Base-by-base conservation (phyloP, 2,888 invertebrate genomes). In the Latheticus oryzae region DNA sequence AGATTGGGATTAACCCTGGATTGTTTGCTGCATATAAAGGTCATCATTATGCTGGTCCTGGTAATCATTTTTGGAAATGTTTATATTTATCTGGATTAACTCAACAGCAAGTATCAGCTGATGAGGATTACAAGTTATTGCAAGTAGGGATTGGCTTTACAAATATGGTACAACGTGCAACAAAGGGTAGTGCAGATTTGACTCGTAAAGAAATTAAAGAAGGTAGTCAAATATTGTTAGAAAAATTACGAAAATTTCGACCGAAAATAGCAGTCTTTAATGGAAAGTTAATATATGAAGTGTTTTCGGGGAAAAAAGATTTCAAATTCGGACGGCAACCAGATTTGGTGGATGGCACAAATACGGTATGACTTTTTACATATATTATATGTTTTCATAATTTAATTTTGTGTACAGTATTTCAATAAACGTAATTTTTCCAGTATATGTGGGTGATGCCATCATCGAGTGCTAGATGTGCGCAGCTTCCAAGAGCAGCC, bases 391-490 rank as follows among this genome's bases (percentile, higher is more conserved):
- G 21, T 19, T 5, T 19, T 5, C 21, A 19, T 19, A 19, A 19
- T 19, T 30, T 30, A 12, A 30, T 30, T 40, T 40, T 17, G 9
- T 38, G 38, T 16, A 16, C 9, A 17, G n/a, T 32, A 15, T 32
- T 32, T 17, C 15, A 4, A 17, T 17, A 3, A 17, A 7, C 2
- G 37, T 7, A 15, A 37, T n/a, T 37, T 37, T 83, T 82, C 7
- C 84, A 97, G 96, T 91, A 93, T 78, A 93, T 97, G 85, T 98
- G 95, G 93, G 97, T 98, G 76, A 97, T 97, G 97, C 97, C 97
- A 63, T 97, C 97, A 48, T 97, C 97, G 42, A 96, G 95, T 74
- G 97, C 97, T 40, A 87, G 97, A 45, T 97, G 96, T 82, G 95
- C 97, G 24, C 97, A 97, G 79, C 83, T 97, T 68, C 97, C 97